phyloP scores from a whole-genome alignment of 2,888 invertebrate species.

The Psylliodes chrysocephalus region DNA sequence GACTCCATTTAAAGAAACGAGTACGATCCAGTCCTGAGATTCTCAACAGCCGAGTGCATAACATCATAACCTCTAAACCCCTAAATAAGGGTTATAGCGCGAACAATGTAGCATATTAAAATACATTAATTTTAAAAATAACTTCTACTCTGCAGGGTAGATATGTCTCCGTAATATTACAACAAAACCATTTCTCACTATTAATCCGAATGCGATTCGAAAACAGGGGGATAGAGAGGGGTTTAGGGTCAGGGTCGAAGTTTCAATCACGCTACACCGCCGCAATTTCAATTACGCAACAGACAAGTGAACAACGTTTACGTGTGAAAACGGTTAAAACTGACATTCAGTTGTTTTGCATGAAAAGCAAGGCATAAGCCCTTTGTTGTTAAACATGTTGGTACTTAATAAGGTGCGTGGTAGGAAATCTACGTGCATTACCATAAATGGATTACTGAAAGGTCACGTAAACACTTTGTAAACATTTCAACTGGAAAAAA shows the following conservation, averaged over 20 bases:
- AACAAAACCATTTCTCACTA: neutral
- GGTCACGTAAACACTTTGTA: constrained; percentile 30
- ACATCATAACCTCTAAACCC: too few species aligned
- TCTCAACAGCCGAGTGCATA: too few species aligned
- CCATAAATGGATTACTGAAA: constrained; percentile 20
- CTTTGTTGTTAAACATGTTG: constrained; percentile 12
- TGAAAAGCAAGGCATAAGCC: constrained; percentile 7
- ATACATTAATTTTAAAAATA: too few species aligned
- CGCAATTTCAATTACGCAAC: constrained; percentile 33
- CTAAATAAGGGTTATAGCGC: too few species aligned
- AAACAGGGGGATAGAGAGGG: too few species aligned
- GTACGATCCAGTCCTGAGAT: too few species aligned
- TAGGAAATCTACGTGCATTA: constrained; percentile 19
- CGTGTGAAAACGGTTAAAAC: constrained; percentile 29
- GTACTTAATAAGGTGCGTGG: constrained; percentile 23
- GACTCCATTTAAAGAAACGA: too few species aligned
- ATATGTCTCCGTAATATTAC: too few species aligned
- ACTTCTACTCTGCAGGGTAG: too few species aligned
- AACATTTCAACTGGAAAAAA: constrained; percentile 10
- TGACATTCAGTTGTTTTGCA: constrained; percentile 25
- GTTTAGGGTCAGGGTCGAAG: too few species aligned
- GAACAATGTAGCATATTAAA: too few species aligned
- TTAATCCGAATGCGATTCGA: neutral
- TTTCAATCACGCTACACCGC: constrained; percentile 21
- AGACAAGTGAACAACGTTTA: constrained; percentile 30